phyloP scores from a whole-genome alignment of 2,888 invertebrate species.

The Acrobasis suavella region DNA sequence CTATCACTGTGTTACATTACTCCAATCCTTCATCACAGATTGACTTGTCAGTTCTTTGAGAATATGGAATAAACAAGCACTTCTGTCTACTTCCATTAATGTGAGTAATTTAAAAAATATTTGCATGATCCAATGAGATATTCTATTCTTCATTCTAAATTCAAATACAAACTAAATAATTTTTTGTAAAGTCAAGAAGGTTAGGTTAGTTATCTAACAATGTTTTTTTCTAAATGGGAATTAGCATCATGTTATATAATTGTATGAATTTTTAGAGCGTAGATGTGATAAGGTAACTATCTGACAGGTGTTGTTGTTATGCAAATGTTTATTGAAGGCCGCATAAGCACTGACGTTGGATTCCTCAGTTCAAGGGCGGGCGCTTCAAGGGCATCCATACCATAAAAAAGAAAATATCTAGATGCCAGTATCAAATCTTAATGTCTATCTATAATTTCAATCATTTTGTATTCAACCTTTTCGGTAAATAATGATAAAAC shows the following conservation, averaged over 20 bases:
- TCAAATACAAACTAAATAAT: background rate
- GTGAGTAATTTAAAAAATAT: constrained; percentile 8
- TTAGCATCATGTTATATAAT: constrained; percentile 23
- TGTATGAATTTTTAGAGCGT: background rate
- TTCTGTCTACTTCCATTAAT: background rate
- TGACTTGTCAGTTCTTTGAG: constrained; percentile 34
- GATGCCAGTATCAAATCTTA: background rate
- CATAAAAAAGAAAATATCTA: constrained; percentile 29
- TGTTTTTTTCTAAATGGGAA: constrained; percentile 23
- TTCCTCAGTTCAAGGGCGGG: constrained; percentile 67
- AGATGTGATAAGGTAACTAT: constrained; percentile 16
- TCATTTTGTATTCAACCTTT: constrained; percentile 10
- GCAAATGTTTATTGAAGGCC: constrained; percentile 38
- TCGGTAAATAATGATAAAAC: constrained; percentile 58
- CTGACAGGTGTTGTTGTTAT: constrained; percentile 30
- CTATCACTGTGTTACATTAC: constrained; percentile 45
- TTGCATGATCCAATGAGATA: background rate
- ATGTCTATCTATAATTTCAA: background rate
- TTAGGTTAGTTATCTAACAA: constrained; percentile 68
- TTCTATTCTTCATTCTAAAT: background rate
- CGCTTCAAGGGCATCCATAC: constrained; percentile 60
- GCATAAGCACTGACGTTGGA: constrained; percentile 51
- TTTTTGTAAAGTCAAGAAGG: constrained; percentile 58
- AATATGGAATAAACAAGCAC: background rate
- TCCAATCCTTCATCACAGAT: constrained; percentile 45